Evolutionary conservation across 1,140 invertebrate species (phyloP), one percentile per base, ranked within the genome.

Genomic region (Pomacea maculata): DNA sequence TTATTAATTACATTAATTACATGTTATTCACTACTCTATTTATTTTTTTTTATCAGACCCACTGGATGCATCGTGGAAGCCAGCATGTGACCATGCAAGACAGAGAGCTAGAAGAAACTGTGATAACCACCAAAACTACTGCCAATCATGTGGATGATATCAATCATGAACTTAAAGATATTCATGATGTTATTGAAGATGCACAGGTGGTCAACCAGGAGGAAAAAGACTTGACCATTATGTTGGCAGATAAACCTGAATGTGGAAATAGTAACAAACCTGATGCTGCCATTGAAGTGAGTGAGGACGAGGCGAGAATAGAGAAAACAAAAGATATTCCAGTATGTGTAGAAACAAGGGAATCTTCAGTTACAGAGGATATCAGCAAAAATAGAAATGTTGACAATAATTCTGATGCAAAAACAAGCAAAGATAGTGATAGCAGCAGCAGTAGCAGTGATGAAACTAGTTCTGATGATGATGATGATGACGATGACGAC

Each of bases 401-500:
- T 21, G 85, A 80, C n/a, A 80, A 74, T 29, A 68, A 80, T 74
- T 29, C 25, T 29, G 80, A 76, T 80, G 83, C 74, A 29, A 76
- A 84, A 61, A 72, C 75, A 25, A 74, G 76, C 64, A 52, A 73
- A 72, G 81, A 83, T 57, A 78, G 80, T n/a, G 82, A 80, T 17
- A 78, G 76, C 64, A 78, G 77, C 54, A 71, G 67, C 52, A 78
- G 77, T 67, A 78, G 77, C 52, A 34, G 34, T 29, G 67, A 71
- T 57, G 75, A 77, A 7, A 71, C 45, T 21, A 70, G 65, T 71
- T 70, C 65, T 29, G 67, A 65, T 64, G 67, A 71, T 52, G 75
- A 76, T 76, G 75, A 76, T 21, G 80, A 74, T 75, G 81, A 85
- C 29, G 79, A 83, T 25, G 79, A 76, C n/a, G 65, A 82, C 78